Conservation (phyloP, 2,888 invertebrate genomes). For the Yponomeuta sedellus region DNA sequence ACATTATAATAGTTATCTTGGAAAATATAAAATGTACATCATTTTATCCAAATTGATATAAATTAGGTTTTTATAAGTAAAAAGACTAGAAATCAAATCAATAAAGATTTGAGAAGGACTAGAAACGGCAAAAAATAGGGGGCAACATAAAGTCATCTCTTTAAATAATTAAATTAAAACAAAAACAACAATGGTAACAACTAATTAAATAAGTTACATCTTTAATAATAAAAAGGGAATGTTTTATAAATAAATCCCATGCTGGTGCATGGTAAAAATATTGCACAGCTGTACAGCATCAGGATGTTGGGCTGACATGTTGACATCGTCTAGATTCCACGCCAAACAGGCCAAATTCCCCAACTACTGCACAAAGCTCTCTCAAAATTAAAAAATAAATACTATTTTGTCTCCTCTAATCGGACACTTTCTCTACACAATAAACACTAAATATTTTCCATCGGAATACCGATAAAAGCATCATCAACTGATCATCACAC, state of each 20-base stretch:
- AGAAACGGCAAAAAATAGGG: constrained; percentile 17
- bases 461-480: constrained; percentile 1
- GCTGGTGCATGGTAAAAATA: constrained; percentile 20
- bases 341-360: background rate
- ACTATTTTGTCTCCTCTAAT: background rate
- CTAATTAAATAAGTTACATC: constrained; percentile 27
- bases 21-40: constrained; percentile 10
- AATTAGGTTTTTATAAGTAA: background rate
- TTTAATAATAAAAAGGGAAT: constrained; percentile 30
- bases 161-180: constrained; percentile 12
- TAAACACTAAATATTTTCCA: background rate
- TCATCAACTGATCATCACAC: background rate
- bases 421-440: background rate
- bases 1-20: constrained; percentile 5
- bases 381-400: background rate
- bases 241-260: constrained; percentile 20
- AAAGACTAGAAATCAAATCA: constrained; percentile 21
- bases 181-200: constrained; percentile 30
- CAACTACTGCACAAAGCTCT: background rate
- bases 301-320: background rate
- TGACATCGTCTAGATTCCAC: no score
- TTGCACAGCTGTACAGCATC: constrained; percentile 24
- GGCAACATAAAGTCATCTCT: constrained; percentile 18
- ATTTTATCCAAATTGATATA: constrained; percentile 5
- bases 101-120: constrained; percentile 11